Evolutionary conservation across 2,797 vertebrate genomes (phyloP).

Genomic region (Numenius phaeopus): DNA sequence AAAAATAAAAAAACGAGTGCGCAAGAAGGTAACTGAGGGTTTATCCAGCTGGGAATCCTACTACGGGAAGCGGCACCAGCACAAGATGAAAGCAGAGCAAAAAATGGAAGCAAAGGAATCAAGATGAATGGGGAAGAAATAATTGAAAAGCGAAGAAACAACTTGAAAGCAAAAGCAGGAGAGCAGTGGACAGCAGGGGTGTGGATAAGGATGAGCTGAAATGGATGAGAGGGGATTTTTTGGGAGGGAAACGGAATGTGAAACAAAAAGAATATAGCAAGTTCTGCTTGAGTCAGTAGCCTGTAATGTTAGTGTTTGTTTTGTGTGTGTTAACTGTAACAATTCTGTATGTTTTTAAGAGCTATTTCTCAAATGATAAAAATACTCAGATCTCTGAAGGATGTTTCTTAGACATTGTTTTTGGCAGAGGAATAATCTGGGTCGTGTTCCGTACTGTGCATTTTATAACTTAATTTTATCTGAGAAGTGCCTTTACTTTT

Average conservation of each 20-base stretch:
- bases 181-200: background rate
- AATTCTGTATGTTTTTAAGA: background rate
- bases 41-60: accelerated
- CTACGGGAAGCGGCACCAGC: background rate
- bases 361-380: background rate
- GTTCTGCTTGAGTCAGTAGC: conserved; percentile 15
- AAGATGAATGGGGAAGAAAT: background rate
- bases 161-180: background rate
- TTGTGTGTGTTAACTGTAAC: background rate
- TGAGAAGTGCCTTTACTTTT: background rate
- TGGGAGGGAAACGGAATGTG: background rate
- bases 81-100: background rate
- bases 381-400: background rate
- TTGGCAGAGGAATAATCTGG: background rate
- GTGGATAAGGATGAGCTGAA: background rate
- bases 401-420: background rate
- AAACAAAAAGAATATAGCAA: background rate
- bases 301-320: background rate
- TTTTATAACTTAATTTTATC: background rate
- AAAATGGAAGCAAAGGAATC: background rate
- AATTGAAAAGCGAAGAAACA: background rate
- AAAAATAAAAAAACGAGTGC: background rate
- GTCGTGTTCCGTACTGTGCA: background rate
- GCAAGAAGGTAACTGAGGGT: background rate
- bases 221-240: background rate